Evolutionary conservation across 1,140 invertebrate species (phyloP), one percentile per base, ranked within the genome.

Genomic region (Chironomus striatipennis): DNA sequence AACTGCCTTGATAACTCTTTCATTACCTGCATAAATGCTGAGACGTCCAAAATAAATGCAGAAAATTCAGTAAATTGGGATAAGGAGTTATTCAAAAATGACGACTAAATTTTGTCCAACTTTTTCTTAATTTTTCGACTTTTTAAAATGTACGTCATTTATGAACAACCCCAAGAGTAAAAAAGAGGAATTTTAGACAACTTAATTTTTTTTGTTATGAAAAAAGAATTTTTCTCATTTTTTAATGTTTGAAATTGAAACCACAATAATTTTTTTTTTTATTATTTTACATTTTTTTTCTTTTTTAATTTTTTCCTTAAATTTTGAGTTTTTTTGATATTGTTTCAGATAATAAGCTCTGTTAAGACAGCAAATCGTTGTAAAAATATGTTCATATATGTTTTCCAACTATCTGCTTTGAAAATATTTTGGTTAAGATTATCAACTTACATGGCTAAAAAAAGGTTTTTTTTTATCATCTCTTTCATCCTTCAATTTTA

Each of bases 361-460:
- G 47, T 57, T 57, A 57, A n/a, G 47, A 57, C 47, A n/a, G 47
- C 47, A 57, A 57, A 57, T 57, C 5, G 47, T 57, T 57, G 47
- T 57, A 57, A 57, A 57, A 57, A 57, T 34, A 57, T 57, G n/a
- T 57, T 57, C 47, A n/a, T 57, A 57, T 47, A 10, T 47, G 7
- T 47, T 47, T 10, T 57, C 47, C 47, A 57, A 57, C 47, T 57
- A 57, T 57, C 47, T 57, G 12, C n/a, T 57, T 15, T 57, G 12
- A 57, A 57, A n/a, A 57, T 57, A 57, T 57, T 57, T 57, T 57
- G 47, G 47, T 57, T 57, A 57, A 57, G 47, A 57, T 57, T 57
- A 57, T 57, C 47, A n/a, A n/a, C 47, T 57, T 57, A 57, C 9
- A 57, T n/a, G 47, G 12, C 15, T 34, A 34, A 34, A 34, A 34